Evolutionary conservation across 2,797 vertebrate genomes (phyloP), one percentile per base, ranked within the genome.

Genomic region (Sphenodon punctatus): DNA sequence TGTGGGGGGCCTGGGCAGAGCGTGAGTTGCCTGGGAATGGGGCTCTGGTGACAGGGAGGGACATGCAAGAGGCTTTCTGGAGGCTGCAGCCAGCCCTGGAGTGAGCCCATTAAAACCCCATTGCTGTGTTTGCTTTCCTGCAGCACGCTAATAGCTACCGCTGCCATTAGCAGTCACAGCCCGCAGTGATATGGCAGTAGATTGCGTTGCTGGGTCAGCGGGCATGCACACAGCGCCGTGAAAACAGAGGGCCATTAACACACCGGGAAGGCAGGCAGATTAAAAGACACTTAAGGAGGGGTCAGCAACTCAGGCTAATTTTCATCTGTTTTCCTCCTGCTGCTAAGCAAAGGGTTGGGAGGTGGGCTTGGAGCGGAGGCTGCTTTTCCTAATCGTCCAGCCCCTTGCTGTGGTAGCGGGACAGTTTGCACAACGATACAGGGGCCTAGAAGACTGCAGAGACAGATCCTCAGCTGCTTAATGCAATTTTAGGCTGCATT

Each of bases 151-250:
- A 46, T 32, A 69, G 20, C 22, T 27, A 45, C 61, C 27, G 69
- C 67, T 51, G n/a, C 4, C 13, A n/a, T n/a, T 39, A 60, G 70
- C 36, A 42, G n/a, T n/a, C n/a, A 45, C 55, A 22, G 34, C 73
- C 4, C 3, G 4, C 0, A 9, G 49, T 23, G 22, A 36, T 64
- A 55, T 55, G 30, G 27, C 0, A 0, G 17, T 0, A 0, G 38
- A 17, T 17, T 39, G 41, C 23, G 14, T 41, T 41, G 51, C 60
- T 59, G 68, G 61, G 60, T 59, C 68, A 66, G 77, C 68, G 72
- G n/a, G 25, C 17, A 5, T 7, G 38, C 25, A 13, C 0, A 1
- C 27, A 25, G 36, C 1, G 1, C 38, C 56, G 14, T 72, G 10
- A 41, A 48, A 16, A 51, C 22, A 84, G 43, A 19, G 12, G 65